Percentiles rank a stretch among this genome's conserved stretches.
Conservation (phyloP, 2,113 vertebrate genomes). For the Athene cunicularia region DNA sequence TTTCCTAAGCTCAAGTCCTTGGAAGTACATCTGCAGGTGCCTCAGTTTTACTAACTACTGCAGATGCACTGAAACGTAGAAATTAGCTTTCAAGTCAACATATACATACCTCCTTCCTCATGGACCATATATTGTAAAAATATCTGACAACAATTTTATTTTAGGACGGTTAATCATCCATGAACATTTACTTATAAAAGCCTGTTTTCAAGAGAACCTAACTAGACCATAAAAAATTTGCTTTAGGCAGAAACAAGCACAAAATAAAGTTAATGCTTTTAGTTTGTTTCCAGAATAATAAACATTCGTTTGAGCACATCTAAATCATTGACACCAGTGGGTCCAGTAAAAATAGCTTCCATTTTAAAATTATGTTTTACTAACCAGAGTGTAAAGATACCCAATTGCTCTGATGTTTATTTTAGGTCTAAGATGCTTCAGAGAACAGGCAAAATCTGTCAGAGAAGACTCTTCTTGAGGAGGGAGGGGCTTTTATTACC, state of each 20-base stretch:
- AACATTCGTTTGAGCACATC: background rate
- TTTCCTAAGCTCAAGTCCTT: background rate
- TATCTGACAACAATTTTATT: conserved; percentile 7
- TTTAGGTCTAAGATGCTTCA: background rate
- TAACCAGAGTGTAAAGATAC: background rate
- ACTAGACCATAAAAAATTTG: conserved; percentile 35
- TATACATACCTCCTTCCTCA: background rate
- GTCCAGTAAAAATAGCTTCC: conserved; percentile 6
- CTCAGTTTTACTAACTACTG: background rate
- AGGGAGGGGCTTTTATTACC: background rate
- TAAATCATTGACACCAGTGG: background rate
- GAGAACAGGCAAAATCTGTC: background rate
- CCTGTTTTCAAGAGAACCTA: conserved; percentile 24
- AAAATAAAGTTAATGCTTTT: background rate
- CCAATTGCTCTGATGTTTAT: background rate
- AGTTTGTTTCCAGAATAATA: background rate
- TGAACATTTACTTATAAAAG: conserved; percentile 41
- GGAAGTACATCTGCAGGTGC: background rate
- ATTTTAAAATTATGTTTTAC: background rate
- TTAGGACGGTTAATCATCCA: background rate
- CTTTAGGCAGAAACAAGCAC: conserved; percentile 13
- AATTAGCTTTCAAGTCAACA: background rate
- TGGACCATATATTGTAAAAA: background rate
- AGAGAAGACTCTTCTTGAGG: background rate
- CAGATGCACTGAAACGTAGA: background rate